Conservation (phyloP, 2,113 vertebrate genomes). For the Chaetorhynchus papuensis region DNA sequence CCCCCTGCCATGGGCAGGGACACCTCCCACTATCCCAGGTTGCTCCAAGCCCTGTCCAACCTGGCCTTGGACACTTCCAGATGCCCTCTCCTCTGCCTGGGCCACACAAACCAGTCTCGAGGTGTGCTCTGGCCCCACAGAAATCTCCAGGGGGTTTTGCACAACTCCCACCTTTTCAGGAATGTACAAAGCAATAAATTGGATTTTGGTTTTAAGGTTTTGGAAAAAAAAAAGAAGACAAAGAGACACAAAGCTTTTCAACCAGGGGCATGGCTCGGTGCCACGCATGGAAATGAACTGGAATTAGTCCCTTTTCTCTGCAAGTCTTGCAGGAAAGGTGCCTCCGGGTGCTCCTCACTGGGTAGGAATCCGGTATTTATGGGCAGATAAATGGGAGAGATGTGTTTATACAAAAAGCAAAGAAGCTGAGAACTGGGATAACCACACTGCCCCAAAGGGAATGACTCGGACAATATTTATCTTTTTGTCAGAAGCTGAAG, state of each 20-base stretch:
- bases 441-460: background rate
- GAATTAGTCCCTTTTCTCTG: background rate
- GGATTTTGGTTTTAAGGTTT: background rate
- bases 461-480: background rate
- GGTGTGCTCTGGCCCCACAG: background rate
- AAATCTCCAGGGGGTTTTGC: background rate
- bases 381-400: background rate
- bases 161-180: background rate
- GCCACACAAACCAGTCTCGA: background rate
- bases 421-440: background rate
- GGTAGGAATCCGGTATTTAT: background rate
- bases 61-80: background rate
- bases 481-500: background rate
- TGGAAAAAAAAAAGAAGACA: background rate
- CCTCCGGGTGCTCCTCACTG: background rate
- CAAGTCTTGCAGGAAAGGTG: background rate
- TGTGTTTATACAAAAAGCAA: background rate
- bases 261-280: fast-evolving
- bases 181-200: background rate
- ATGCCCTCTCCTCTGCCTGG: background rate
- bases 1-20: background rate
- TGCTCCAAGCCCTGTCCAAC: fast-evolving
- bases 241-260: background rate
- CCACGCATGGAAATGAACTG: fast-evolving
- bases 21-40: fast-evolving